Evolutionary conservation across 2,113 vertebrate species (phyloP).

Genomic region (Bettongia penicillata): DNA sequence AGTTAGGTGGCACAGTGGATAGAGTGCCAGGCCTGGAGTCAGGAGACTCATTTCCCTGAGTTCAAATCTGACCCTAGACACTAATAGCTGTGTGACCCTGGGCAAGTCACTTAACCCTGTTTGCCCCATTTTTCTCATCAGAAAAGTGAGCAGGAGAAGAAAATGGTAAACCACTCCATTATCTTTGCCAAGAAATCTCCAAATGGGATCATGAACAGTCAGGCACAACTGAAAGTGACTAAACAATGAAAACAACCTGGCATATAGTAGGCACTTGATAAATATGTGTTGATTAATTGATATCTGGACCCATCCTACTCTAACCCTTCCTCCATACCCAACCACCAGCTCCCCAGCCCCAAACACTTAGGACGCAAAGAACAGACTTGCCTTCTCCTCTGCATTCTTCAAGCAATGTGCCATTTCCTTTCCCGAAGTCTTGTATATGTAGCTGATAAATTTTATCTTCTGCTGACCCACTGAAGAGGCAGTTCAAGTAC

Average conservation of each 20-base stretch:
- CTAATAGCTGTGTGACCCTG: background rate
- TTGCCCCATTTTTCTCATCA: background rate
- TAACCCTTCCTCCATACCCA: background rate
- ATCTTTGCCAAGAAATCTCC: background rate
- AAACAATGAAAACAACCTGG: background rate
- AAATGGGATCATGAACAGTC: background rate
- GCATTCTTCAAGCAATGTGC: background rate
- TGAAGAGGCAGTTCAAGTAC: conserved; percentile 70
- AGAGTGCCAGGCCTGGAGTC: background rate
- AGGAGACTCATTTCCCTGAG: background rate
- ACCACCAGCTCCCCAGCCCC: background rate
- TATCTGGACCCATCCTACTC: background rate
- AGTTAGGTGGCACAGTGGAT: background rate
- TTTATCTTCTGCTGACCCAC: background rate
- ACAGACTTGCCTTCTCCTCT: background rate
- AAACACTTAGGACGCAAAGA: background rate
- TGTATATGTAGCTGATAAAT: conserved; percentile 64
- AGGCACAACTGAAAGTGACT: background rate
- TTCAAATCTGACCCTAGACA: background rate
- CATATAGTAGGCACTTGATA: background rate
- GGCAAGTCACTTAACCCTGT: background rate
- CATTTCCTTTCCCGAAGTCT: conserved; percentile 66
- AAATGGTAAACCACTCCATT: background rate
- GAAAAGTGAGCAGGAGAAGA: background rate
- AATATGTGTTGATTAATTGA: background rate